Evolutionary conservation across 2,113 vertebrate genomes (phyloP), one percentile per base, ranked within the genome.

Genomic region (Pionites leucogaster): DNA sequence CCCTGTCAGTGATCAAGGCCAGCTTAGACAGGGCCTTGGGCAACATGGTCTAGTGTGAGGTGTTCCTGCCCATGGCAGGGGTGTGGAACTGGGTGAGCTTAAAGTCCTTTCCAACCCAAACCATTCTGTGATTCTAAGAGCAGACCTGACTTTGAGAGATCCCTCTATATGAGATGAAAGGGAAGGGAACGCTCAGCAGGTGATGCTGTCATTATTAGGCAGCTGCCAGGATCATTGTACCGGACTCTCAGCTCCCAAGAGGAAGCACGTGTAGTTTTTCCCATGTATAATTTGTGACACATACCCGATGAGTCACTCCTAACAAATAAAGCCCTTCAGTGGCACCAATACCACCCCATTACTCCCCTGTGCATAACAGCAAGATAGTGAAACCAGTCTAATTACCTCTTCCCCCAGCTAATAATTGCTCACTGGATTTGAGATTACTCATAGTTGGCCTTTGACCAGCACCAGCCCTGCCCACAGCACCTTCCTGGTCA

Each of bases 371-470:
- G 69, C 89, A 39, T 8, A 92, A 64, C 20, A 69, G 93, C 52
- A 33, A 79, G 88, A 87, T 22, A 89, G 87, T 0, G 31, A 92
- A 86, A 90, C 14, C 76, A 16, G 31, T 23, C 72, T 93, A 93
- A 90, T 97, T 80, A 35, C 59, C 75, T 88, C 69, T 86, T 69
- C 22, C 75, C 42, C 44, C 76, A 15, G 1, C 69, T 74, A 49
- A 44, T 78, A 87, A 96, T 92, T 81, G 46, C 60, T 92, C 81
- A 46, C n/a, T 62, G 90, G 83, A 53, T 87, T 55, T 62, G 75
- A n/a, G 92, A 82, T 97, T 95, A 97, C 83, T 97, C 97, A 95
- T 5, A 29, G 60, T 46, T 12, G 13, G 69, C 78, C 92, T 96
- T 78, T 96, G 94, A 94, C 91, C 72, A 92, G n/a, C 42, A 17